Conservation (phyloP, 2,797 vertebrate species). For the Coregonus sp. region DNA sequence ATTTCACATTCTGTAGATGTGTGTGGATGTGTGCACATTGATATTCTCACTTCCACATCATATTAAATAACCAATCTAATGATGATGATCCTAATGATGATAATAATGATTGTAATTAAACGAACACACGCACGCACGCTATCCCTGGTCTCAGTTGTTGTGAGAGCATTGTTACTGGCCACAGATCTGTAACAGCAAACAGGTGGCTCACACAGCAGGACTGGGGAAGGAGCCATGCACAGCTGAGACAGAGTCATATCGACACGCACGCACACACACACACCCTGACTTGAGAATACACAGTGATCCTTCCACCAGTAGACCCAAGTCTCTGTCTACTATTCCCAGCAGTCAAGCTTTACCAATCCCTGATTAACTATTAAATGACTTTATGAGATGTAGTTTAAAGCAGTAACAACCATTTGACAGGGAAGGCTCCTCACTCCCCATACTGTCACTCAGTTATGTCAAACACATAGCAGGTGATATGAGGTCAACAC, state of each 20-base stretch:
- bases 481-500: background rate
- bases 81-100: background rate
- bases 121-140: background rate
- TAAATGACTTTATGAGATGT: background rate
- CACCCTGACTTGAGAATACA: background rate
- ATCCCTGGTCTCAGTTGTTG: background rate
- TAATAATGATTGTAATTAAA: background rate
- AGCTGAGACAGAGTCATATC: slow-evolving; percentile 5
- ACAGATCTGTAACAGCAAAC: slow-evolving; percentile 37
- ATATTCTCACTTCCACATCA: background rate
- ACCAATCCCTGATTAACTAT: background rate
- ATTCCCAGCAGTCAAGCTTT: background rate
- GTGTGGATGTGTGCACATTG: background rate
- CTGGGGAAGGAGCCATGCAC: slow-evolving; percentile 28
- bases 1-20: background rate
- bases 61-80: background rate
- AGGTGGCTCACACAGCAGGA: slow-evolving; percentile 48
- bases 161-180: background rate
- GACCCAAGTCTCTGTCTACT: background rate
- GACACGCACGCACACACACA: slow-evolving; percentile 20
- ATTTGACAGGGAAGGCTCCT: background rate
- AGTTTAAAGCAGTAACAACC: background rate
- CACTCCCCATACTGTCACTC: background rate
- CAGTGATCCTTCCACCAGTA: background rate
- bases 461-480: background rate